A percentile compares a stretch with the other conserved stretches of the same genome.
Conservation (phyloP, 2,113 vertebrate species). For the Ranitomeya variabilis region DNA sequence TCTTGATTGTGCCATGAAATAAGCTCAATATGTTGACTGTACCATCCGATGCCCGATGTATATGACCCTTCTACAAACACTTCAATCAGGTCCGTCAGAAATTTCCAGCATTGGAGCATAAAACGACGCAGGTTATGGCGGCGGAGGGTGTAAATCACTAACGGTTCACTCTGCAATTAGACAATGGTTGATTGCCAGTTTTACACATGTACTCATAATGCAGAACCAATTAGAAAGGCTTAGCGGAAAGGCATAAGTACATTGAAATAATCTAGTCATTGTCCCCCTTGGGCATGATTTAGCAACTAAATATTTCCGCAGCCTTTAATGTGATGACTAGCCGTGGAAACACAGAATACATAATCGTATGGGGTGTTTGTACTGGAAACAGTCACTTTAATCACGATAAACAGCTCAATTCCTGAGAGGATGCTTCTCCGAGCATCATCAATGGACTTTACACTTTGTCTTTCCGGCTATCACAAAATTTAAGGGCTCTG, state of each 20-base stretch:
- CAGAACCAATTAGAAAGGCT: constrained; percentile 54
- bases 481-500: too few species aligned
- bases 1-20: constrained; percentile 8
- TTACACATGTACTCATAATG: constrained; percentile 56
- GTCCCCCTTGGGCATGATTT: constrained; percentile 55
- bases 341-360: constrained; percentile 39
- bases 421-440: neutral
- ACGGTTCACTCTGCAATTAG: constrained; percentile 52
- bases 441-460: too few species aligned
- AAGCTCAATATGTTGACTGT: constrained; percentile 11
- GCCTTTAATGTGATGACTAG: constrained; percentile 40
- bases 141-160: constrained; percentile 49
- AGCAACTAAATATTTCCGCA: constrained; percentile 54
- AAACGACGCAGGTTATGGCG: constrained; percentile 47
- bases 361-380: constrained; percentile 31
- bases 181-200: constrained; percentile 57
- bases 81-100: constrained; percentile 15
- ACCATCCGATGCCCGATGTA: neutral
- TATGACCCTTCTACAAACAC: constrained; percentile 15
- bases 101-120: constrained; percentile 24
- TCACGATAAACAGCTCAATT: neutral
- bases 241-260: constrained; percentile 53
- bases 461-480: too few species aligned
- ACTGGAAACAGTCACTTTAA: constrained; percentile 40
- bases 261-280: constrained; percentile 54